phyloP scores from a whole-genome alignment of 2,113 vertebrate genomes.

The Crotalus tigris region DNA sequence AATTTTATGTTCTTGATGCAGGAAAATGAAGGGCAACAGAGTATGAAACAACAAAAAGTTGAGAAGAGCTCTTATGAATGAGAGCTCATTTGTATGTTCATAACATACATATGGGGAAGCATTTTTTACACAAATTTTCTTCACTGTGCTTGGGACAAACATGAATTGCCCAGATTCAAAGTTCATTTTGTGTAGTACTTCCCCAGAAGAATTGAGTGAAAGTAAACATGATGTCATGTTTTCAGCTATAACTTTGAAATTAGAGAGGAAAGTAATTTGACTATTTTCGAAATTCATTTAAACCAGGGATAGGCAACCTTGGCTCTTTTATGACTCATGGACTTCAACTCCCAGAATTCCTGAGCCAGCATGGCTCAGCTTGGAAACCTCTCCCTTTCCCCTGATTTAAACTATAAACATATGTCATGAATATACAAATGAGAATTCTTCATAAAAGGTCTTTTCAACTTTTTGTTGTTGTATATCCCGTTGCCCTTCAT shows the following conservation, averaged over 20 bases:
- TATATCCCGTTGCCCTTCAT: not conserved
- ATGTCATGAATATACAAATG: no score
- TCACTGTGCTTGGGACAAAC: not conserved
- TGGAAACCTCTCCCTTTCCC: no score
- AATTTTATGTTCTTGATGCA: slow-evolving; percentile 43
- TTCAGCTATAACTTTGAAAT: not conserved
- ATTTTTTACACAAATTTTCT: not conserved
- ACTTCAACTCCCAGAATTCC: no score
- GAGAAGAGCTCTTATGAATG: not conserved
- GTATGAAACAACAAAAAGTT: not conserved
- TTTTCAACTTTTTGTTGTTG: not conserved
- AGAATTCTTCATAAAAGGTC: not conserved
- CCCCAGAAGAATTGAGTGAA: not conserved
- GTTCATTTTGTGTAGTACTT: not conserved
- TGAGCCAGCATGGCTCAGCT: no score
- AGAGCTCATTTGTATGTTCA: not conserved
- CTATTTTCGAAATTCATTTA: not conserved
- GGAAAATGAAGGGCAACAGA: not conserved
- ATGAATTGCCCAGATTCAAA: not conserved
- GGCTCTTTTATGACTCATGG: no score
- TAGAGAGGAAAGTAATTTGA: not conserved
- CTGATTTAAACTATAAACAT: not conserved
- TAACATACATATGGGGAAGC: not conserved
- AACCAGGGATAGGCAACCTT: no score
- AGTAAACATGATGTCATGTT: not conserved